Evolutionary conservation across 2,797 vertebrate species (phyloP).

Genomic region (Acipenser transmontanus): DNA sequence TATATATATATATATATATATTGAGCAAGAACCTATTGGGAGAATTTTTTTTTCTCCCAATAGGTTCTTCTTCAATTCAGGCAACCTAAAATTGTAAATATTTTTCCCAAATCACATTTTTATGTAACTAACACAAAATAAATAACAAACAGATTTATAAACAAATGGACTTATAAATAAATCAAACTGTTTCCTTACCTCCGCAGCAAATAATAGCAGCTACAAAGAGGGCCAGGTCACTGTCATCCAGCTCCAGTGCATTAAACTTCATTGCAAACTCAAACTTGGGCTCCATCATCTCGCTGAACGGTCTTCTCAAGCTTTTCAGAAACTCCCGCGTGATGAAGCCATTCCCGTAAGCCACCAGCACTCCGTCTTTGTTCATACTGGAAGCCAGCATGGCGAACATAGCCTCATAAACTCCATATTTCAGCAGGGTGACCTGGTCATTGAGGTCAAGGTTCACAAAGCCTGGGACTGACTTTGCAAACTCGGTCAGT

Average conservation of each 20-base stretch:
- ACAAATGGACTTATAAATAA: no score
- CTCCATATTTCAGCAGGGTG: conserved; percentile 85
- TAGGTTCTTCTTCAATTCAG: no score
- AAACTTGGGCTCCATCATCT: conserved; percentile 97
- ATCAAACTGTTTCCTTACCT: conserved; percentile 58
- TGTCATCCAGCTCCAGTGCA: conserved; percentile 84
- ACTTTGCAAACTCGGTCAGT: conserved; percentile 91
- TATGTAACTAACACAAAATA: no score
- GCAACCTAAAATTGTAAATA: no score
- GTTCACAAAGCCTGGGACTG: conserved; percentile 79
- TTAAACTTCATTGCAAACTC: conserved; percentile 95
- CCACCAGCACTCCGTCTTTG: conserved; percentile 89
- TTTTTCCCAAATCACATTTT: no score
- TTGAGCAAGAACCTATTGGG: no score
- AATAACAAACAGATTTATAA: no score
- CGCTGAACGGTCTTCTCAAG: conserved; percentile 85
- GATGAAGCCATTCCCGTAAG: conserved; percentile 82
- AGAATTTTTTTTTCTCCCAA: no score
- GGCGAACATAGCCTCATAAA: conserved; percentile 89
- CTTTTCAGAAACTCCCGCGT: conserved; percentile 93
- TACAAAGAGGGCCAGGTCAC: conserved; percentile 87
- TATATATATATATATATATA: no score
- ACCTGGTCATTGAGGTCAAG: conserved; percentile 92
- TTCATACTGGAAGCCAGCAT: conserved; percentile 93
- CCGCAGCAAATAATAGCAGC: conserved; percentile 94